Percentiles rank a stretch among this genome's conserved stretches.
phyloP scores from a whole-genome alignment of 2,113 vertebrate species.

The Nestor notabilis region DNA sequence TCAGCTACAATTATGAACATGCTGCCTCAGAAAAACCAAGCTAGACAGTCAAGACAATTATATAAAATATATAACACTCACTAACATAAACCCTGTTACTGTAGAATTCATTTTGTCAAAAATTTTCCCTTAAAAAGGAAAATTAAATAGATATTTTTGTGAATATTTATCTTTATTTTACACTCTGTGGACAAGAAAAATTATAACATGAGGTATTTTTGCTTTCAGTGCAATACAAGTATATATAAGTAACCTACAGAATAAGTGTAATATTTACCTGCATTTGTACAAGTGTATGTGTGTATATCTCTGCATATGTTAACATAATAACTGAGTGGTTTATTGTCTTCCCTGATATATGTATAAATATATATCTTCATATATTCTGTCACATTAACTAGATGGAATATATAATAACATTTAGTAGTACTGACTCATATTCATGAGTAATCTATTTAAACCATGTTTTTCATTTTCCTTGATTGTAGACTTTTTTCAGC shows the following conservation, averaged over 20 bases:
- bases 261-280: not conserved
- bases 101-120: not conserved
- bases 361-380: not conserved
- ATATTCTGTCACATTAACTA: not conserved
- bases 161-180: not conserved
- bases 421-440: not conserved
- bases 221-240: not conserved
- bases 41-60: not conserved
- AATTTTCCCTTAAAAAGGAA: not conserved
- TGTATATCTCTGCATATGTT: not conserved
- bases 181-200: not conserved
- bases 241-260: not conserved
- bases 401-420: not conserved
- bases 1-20: not conserved
- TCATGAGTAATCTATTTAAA: not conserved
- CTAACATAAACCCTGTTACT: not conserved
- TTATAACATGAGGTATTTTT: not conserved
- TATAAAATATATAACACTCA: not conserved
- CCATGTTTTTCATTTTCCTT: slow-evolving; percentile 59
- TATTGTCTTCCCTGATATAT: not conserved
- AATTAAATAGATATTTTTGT: not conserved
- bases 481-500: slow-evolving; percentile 31
- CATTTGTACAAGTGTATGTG: not conserved
- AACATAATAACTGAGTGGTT: not conserved
- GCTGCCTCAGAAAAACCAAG: not conserved